phyloP scores from a whole-genome alignment of 2,888 invertebrate genomes.

The Sinohyriopsis cumingii region DNA sequence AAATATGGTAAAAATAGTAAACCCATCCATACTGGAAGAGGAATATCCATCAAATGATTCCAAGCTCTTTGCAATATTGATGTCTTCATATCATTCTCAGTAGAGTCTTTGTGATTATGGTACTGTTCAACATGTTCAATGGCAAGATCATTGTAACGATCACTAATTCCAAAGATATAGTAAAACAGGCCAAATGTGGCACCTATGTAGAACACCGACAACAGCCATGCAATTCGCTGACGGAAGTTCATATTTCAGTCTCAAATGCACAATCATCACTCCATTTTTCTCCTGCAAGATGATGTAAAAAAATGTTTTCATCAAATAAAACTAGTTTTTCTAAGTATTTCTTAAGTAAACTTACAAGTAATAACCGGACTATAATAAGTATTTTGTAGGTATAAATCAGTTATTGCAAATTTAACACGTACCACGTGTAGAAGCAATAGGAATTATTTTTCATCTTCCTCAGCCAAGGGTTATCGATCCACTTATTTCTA shows the following conservation, averaged over 20 bases:
- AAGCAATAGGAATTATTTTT: too few species aligned
- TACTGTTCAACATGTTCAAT: constrained; percentile 61
- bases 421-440: too few species aligned
- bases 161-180: constrained; percentile 68
- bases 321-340: too few species aligned
- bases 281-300: not conserved
- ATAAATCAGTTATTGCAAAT: too few species aligned
- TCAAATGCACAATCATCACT: not conserved
- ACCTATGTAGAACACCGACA: constrained; percentile 54
- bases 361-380: too few species aligned
- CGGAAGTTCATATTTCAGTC: constrained; percentile 62
- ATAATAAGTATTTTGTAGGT: too few species aligned
- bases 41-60: constrained; percentile 62
- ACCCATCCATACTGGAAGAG: constrained; percentile 58
- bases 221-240: constrained; percentile 66
- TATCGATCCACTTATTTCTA: too few species aligned
- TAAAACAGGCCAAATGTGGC: constrained; percentile 60
- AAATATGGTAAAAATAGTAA: constrained; percentile 61
- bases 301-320: constrained; percentile 9
- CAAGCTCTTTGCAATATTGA: constrained; percentile 30
- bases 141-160: constrained; percentile 61
- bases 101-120: constrained; percentile 31
- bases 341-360: too few species aligned
- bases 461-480: too few species aligned
- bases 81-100: constrained; percentile 10